Base-by-base conservation (phyloP, 2,113 vertebrate species). In the Alligator sinensis region DNA sequence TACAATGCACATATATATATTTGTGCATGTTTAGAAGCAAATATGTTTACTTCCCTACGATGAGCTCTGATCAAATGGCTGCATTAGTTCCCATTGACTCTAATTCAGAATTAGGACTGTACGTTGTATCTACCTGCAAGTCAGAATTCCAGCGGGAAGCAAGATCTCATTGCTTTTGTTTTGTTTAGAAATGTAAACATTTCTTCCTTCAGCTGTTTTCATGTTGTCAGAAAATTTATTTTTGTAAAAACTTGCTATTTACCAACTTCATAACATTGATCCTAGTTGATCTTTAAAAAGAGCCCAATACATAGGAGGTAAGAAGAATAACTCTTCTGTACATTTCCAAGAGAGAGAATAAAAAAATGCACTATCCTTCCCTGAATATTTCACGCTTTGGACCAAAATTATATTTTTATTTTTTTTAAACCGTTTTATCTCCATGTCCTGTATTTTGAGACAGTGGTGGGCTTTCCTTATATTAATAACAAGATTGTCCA, bases 191-290 rank as follows among this genome's bases (percentile, higher is more conserved):
- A 90, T 19, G 89, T 38, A 59, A 82, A 28, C 2, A 28, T 1
- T 85, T 95, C 90, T 90, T 80, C 66, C 89, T 85, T 11, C 90
- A 27, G 75, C 74, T 62, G 93, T 96, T 66, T 86, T 94, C 76
- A 75, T 62, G 63, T 88, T 91, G 22, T 80, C 79, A 77, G 72
- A 87, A 24, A 95, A 93, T 19, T 87, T 96, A 91, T 97, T 97
- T 97, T 96, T 95, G 55, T 95, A 93, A 92, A 82, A 77, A 61
- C 24, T 72, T 94, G 70, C 21, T 83, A 8, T 88, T 59, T 97
- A 57, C 59, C 47, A 24, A 54, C 66, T 92, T 55, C 74, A 54
- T 88, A 95, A 87, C 57, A 77, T 96, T 83, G 6, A 54, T 95
- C 64, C 84, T 88, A 74, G 70, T 38, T 94, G 75, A 95, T 30